Percentiles rank a stretch among this genome's conserved stretches.
Evolutionary conservation across 1,140 invertebrate genomes (phyloP).

Genomic region (Drosophila virilis): DNA sequence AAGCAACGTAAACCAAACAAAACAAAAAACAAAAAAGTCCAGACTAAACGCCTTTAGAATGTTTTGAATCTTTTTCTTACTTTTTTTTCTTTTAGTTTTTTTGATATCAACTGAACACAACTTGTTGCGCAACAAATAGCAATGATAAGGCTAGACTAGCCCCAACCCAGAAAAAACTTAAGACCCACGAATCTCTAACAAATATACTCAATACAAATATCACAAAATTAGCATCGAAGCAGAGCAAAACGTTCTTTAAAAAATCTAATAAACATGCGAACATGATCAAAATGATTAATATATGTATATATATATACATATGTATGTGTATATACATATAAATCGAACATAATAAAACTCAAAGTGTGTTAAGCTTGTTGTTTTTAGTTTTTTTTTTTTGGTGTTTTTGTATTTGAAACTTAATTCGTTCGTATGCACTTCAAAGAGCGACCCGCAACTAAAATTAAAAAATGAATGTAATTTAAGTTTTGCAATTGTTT

Average conservation of each 20-base stretch:
- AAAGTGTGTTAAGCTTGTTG: constrained; percentile 63
- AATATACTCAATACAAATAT: constrained; percentile 71
- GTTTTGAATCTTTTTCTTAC: constrained; percentile 35
- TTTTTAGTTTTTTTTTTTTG: constrained; percentile 46
- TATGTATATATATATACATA: too few species aligned
- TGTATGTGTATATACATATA: background rate
- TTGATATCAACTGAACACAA: constrained; percentile 80
- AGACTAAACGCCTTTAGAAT: constrained; percentile 29
- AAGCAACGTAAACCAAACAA: constrained; percentile 2
- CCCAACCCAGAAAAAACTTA: constrained; percentile 35
- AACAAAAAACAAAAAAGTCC: constrained; percentile 11
- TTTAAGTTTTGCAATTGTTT: constrained; percentile 48
- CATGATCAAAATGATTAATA: constrained; percentile 8
- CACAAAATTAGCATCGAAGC: constrained; percentile 80
- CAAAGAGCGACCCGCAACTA: constrained; percentile 58
- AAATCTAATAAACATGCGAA: constrained; percentile 33
- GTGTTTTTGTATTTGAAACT: constrained; percentile 65
- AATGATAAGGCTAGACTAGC: constrained; percentile 56
- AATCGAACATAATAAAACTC: constrained; percentile 67
- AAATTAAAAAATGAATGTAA: constrained; percentile 61
- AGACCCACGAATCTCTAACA: background rate
- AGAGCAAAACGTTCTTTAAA: constrained; percentile 61
- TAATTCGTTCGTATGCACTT: constrained; percentile 50
- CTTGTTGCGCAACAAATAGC: constrained; percentile 71
- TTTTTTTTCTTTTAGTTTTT: constrained; percentile 37